Evolutionary conservation across 2,888 invertebrate species (phyloP), one percentile per base, ranked within the genome.

Genomic region (Mythimna lalbum): DNA sequence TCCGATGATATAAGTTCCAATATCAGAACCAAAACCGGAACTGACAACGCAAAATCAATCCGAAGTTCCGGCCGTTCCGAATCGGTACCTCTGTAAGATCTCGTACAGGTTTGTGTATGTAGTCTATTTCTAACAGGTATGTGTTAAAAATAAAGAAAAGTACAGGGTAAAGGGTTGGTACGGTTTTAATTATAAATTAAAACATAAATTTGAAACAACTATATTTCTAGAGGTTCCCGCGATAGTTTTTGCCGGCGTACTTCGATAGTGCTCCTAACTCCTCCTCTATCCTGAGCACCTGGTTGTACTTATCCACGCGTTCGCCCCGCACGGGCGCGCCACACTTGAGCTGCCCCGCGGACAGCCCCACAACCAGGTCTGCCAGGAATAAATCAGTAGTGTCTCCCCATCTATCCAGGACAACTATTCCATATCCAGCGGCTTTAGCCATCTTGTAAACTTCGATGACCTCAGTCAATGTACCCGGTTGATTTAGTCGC

Each of bases 371-470:
- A 17, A 99, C 99, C 88, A 99, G 96, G 93, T 99, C 99, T 77
- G 99, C 99, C 90, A 99, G 98, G 96, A 99, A 99, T 21, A 99
- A 98, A 91, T 99, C 99, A 91, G 99, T 99, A 63, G 99, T 99
- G 93, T 99, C 99, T 65, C 99, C 99, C 90, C 99, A 99, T 85
- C 97, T 93, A 72, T 94, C 94, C 21, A 76, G 72, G 2, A 94
- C 91, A 4, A 91, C 82, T 2, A 91, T 77, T 2, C 99, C 99
- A 88, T 99, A 99, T 95, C 99, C 99, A 94, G 99, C 99, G 17
- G 99, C 98, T 95, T 99, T 99, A 86, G 99, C 94, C 77, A 99
- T 94, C 80, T 99, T 97, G 89, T 98, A 99, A 73, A 99, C 99
- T 84, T 98, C 97, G 86, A 99, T 99, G n/a, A 99, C 97, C 93